These are phyloP conservation scores for Tonatia bakeri DNA, from an alignment of 2,113 vertebrate species.

Conservation along the genomic window DNA sequence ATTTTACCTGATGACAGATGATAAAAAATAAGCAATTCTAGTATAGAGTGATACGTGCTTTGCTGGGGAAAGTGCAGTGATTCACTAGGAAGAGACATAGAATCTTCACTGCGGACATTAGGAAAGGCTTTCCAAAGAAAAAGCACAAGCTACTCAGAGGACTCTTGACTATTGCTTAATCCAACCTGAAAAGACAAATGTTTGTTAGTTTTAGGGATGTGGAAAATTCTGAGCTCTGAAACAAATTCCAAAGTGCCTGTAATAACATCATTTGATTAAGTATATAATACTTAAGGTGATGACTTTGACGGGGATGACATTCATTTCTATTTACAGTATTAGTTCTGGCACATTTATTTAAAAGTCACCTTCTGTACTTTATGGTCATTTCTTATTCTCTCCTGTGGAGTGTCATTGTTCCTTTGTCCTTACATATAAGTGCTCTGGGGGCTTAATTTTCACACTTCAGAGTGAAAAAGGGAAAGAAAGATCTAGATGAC, in stretches of 20 bases:
- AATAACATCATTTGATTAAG: neutral
- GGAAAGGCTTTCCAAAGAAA: neutral
- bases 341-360: constrained; percentile 11
- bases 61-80: neutral
- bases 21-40: neutral
- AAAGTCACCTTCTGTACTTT: neutral
- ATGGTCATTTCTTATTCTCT: neutral
- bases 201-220: neutral
- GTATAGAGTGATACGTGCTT: neutral
- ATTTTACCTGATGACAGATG: neutral
- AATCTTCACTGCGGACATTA: neutral
- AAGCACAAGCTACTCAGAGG: neutral
- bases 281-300: neutral
- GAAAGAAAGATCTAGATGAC: neutral
- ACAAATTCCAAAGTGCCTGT: neutral
- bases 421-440: neutral
- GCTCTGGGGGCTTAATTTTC: neutral
- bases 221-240: constrained; percentile 19
- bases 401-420: neutral
- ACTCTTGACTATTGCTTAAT: neutral
- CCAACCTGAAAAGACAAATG: neutral
- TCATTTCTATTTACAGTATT: neutral
- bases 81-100: neutral
- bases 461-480: neutral
- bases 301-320: neutral